phyloP scores from a whole-genome alignment of 2,888 invertebrate genomes.

The Tanypteryx hageni region DNA sequence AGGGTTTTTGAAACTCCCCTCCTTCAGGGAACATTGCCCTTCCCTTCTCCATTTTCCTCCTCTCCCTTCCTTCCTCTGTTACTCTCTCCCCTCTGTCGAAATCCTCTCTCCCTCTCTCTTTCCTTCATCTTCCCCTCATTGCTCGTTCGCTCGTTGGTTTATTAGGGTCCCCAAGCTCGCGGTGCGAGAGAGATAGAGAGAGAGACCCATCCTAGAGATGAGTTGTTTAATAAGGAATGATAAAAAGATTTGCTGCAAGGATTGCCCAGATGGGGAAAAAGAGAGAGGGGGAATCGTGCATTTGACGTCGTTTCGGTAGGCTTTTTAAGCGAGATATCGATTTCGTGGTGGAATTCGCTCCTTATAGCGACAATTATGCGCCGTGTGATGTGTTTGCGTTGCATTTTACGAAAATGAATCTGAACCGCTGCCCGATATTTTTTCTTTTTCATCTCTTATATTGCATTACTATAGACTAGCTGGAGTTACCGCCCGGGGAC shows the following conservation, averaged over 20 bases:
- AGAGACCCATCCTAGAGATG: not conserved
- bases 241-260: not conserved
- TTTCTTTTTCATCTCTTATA: too few species aligned
- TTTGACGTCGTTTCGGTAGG: not conserved
- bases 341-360: not conserved
- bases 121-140: not conserved
- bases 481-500: too few species aligned
- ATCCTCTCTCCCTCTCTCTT: not conserved
- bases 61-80: not conserved
- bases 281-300: not conserved
- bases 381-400: not conserved
- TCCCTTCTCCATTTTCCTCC: too few species aligned
- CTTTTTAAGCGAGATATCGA: not conserved
- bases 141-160: not conserved
- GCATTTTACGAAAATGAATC: too few species aligned
- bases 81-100: not conserved
- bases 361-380: not conserved
- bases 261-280: not conserved
- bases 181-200: too few species aligned
- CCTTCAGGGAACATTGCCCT: too few species aligned
- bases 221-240: constrained; percentile 19
- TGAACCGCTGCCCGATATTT: too few species aligned
- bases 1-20: too few species aligned
- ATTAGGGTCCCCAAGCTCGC: not conserved
- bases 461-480: too few species aligned